Evolutionary conservation across 2,797 vertebrate genomes (phyloP).

Genomic region (Cephalopachus bancanus): DNA sequence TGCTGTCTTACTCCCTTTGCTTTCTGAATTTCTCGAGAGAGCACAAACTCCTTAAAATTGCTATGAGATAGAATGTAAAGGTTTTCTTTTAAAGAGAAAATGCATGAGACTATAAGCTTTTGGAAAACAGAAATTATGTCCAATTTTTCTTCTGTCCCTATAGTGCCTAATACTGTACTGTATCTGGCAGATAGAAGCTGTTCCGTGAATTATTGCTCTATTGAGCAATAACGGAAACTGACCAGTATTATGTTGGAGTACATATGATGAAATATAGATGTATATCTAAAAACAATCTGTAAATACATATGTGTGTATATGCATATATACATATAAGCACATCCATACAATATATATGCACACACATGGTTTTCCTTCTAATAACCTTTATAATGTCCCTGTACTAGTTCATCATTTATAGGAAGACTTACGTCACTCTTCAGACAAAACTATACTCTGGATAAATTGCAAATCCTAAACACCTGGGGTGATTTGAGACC

Average conservation of each 20-base stretch:
- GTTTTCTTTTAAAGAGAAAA: conserved; percentile 53
- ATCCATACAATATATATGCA: neutral
- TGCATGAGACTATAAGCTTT: neutral
- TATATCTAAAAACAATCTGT: neutral
- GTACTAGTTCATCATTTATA: conserved; percentile 28
- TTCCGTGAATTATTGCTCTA: neutral
- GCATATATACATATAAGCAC: neutral
- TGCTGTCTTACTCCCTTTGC: neutral
- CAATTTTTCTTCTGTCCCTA: conserved; percentile 49
- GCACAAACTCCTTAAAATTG: neutral
- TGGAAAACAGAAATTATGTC: neutral
- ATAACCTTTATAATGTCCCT: neutral
- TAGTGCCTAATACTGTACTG: neutral
- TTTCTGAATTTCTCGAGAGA: conserved; percentile 6
- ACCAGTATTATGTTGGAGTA: conserved; percentile 9
- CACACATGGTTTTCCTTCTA: neutral
- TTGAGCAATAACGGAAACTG: conserved; percentile 26
- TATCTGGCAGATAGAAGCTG: conserved; percentile 24
- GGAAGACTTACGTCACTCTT: conserved; percentile 38
- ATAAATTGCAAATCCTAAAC: conserved; percentile 3
- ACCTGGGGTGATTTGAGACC: neutral
- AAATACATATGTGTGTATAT: neutral
- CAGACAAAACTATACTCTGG: conserved; percentile 24
- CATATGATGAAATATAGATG: neutral
- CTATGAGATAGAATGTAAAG: conserved; percentile 55